Base-by-base conservation (phyloP, 1,140 invertebrate genomes). In the Meloidogyne floridensis region DNA sequence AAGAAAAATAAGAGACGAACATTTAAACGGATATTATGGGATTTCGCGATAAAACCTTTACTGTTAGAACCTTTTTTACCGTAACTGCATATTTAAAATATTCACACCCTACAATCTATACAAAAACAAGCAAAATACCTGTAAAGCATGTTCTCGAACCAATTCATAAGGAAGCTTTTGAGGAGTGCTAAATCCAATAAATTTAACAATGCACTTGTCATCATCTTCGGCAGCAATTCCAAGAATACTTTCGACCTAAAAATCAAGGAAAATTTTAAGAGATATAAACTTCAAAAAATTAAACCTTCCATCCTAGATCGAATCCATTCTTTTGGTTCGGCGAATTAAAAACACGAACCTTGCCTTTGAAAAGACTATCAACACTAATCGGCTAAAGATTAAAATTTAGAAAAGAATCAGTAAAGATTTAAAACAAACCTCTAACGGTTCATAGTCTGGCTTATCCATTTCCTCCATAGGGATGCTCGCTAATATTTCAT, bases 271-370 rank as follows among this genome's bases (percentile, higher is more conserved):
- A 77, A 13, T 69, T 47, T 10, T 51, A 77, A 42, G 11, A 65
- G 9, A 70, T 13, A 32, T 43, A 42, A 65, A 65, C 8, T 70
- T 18, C n/a, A 78, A 11, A 78, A 32, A 65, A 13, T 6, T n/a
- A 54, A 15, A 81, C 80, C 80, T 75, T 32, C 80, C 80, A 81
- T 20, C 80, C 80, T 76, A 72, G 43, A 51, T 59, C 69, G 42
- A 81, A 70, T 13, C 80, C 80, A 53, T 81, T 81, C 56, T 81
- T 53, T 18, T 81, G 65, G 65, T 76, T 54, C 10, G 42, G 13
- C 18, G 9, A 43, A 32, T 77, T 69, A 56, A 65, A 65, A 13
- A 77, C 51, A 15, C 15, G 69, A 8, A 56, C 56, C 32, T 77
- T 47, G 15, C 13, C 15, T 8, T 20, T 69, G 13, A 8, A 43